Base-by-base conservation (phyloP, 2,888 invertebrate genomes). In the Tenthredo distinguenda region DNA sequence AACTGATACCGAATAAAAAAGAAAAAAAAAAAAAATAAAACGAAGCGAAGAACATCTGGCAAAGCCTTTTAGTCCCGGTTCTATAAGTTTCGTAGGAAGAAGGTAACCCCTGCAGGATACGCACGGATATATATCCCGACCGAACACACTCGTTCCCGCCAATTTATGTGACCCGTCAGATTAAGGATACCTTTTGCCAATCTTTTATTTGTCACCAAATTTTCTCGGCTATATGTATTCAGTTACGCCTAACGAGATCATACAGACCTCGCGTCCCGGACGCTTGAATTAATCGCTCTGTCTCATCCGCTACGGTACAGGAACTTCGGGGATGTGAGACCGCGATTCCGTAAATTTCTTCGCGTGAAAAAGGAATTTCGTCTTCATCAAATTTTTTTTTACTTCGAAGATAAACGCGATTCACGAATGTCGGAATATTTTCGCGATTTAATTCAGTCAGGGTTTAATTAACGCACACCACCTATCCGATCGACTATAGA, bases 161-260 rank as follows among this genome's bases (percentile, higher is more conserved):
- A 93, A 93, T 93, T 93, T 93, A 93, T 93, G 92, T 90, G 89
- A 87, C 87, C 90, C 91, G 92, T 92, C 92, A 90, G 92, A 92
- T 93, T 92, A 93, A 89, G 88, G 18, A 34, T 88, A 88, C 88
- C 90, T 88, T 88, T 87, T 87, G 84, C 87, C 85, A 85, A 85
- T 87, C 86, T 88, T 86, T 86, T 86, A 86, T 86, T 87, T 85
- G 84, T 87, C 88, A 89, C 86, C 87, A 84, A 88, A 88, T 91
- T 91, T 91, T 91, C 65, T 85, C 85, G 87, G 88, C 88, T 91
- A 89, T 90, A 90, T 90, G 89, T 91, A 90, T 90, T 91, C 91
- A 88, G 92, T 91, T 92, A 91, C 92, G 90, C 90, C 90, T 92
- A 92, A 92, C 90, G 89, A 91, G 92, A 92, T 92, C 90, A 90